Base-by-base conservation (phyloP, 2,888 invertebrate species). In the Clepsis dumicolana region DNA sequence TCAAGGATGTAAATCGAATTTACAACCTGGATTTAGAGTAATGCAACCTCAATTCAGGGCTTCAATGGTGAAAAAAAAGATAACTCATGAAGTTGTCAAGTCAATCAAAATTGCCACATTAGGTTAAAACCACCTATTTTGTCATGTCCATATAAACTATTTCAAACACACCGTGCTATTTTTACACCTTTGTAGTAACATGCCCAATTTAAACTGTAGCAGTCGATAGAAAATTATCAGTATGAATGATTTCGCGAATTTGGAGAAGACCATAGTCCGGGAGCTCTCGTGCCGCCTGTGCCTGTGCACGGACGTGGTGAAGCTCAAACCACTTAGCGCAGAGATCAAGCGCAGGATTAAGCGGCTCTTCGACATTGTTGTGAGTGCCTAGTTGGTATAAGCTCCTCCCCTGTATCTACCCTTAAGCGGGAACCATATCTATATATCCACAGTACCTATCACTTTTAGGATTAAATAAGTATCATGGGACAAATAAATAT, bases 251-350 rank as follows among this genome's bases (percentile, higher is more conserved):
- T 92, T 89, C 80, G 74, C 79, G 14, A 85, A 76, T 80, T 85
- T 92, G 48, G 93, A 92, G 73, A 93, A 91, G 83, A 85, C 82
- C 65, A 89, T 93, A 80, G 91, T 93, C 66, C 90, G 93, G 63
- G 93, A 93, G 80, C 80, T 93, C 71, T 89, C 93, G 24, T 93
- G 93, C 79, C 88, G 93, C 35, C 76, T 93, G 74, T 93, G 93
- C 79, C 77, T 93, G 53, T 92, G 93, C 76, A 88, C 85, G n/a
- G 93, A 93, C 76, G 89, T 91, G 21, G 84, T 88, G 48, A 92
- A 90, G 78, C 78, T 93, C 29, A 93, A 93, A 70, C 92, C 93
- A 5, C 83, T 93, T 12, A 93, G 87, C 71, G 78, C 85, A 0
- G 93, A 93, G 74, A 73, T 90, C 27, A 93, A 93, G 72, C 80